phyloP scores from a whole-genome alignment of 2,888 invertebrate genomes.

The Conchocele bisecta region DNA sequence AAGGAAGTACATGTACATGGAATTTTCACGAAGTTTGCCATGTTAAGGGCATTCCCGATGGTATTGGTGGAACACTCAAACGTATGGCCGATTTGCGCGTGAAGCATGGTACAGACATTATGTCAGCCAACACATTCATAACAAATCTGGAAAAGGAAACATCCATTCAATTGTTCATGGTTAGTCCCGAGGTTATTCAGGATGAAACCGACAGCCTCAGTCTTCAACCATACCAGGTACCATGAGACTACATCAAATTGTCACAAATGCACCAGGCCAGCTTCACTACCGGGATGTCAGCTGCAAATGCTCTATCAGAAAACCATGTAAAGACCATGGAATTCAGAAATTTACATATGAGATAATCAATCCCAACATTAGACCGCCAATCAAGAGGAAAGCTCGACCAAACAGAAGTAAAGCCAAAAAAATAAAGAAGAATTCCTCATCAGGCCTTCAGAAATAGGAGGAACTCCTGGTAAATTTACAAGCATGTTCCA shows the following conservation, averaged over 20 bases:
- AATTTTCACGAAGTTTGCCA: slow-evolving; percentile 78
- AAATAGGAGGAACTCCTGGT: no score
- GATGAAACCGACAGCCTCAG: not conserved
- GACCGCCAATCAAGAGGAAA: no score
- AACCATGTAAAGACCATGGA: no score
- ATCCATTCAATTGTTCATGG: not conserved
- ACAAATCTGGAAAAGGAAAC: no score
- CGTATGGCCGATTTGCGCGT: slow-evolving; percentile 58
- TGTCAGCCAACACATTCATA: not conserved
- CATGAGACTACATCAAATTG: slow-evolving; percentile 16
- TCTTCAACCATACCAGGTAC: slow-evolving; percentile 7
- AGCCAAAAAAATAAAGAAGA: no score
- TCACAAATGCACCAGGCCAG: not conserved
- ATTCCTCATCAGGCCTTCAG: no score
- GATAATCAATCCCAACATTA: no score
- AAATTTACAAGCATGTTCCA: no score
- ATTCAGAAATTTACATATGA: no score
- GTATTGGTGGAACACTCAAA: slow-evolving; percentile 71
- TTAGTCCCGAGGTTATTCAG: not conserved
- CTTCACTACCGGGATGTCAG: slow-evolving; percentile 12
- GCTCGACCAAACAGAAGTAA: no score
- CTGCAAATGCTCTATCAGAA: slow-evolving; percentile 27
- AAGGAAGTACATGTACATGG: slow-evolving; percentile 59
- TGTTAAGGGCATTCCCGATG: slow-evolving; percentile 77
- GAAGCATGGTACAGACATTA: slow-evolving; percentile 23